phyloP scores from a whole-genome alignment of 2,888 invertebrate species.

The Trissoscelio sp. region DNA sequence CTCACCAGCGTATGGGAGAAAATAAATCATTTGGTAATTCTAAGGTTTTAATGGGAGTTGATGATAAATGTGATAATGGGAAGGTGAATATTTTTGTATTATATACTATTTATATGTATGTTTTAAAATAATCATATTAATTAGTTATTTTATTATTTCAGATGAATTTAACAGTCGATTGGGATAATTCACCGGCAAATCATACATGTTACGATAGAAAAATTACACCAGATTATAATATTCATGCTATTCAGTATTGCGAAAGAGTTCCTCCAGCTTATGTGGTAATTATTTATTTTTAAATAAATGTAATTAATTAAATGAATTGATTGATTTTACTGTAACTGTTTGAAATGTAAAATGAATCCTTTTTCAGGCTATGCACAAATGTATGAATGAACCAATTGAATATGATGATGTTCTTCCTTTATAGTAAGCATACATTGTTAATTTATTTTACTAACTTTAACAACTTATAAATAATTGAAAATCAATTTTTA shows the following conservation, averaged over 20 bases:
- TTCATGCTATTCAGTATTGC: slow-evolving; percentile 84
- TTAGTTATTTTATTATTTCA: slow-evolving; percentile 78
- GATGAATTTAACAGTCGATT: slow-evolving; percentile 86
- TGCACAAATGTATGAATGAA: slow-evolving; percentile 88
- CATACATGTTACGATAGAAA: slow-evolving; percentile 87
- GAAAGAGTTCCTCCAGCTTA: slow-evolving; percentile 86
- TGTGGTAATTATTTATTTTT: slow-evolving; percentile 81
- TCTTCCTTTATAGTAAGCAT: slow-evolving; percentile 89
- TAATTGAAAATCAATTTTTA: no score
- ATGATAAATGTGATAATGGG: slow-evolving; percentile 87
- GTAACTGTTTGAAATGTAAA: slow-evolving; percentile 13
- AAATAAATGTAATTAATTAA: background rate
- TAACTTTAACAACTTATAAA: no score
- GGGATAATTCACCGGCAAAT: slow-evolving; percentile 85
- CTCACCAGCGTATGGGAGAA: slow-evolving; percentile 1
- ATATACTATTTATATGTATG: no score
- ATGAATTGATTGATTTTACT: no score
- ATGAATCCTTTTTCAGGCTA: slow-evolving; percentile 86
- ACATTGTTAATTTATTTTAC: background rate
- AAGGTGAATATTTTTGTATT: slow-evolving; percentile 16
- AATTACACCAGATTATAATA: slow-evolving; percentile 83
- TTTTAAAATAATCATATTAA: no score
- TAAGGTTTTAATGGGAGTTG: slow-evolving; percentile 84
- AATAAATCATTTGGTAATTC: background rate
- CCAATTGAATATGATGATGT: slow-evolving; percentile 86